Evolutionary conservation across 2,888 invertebrate species (phyloP), one percentile per base, ranked within the genome.

Genomic region (Apeira syringaria): DNA sequence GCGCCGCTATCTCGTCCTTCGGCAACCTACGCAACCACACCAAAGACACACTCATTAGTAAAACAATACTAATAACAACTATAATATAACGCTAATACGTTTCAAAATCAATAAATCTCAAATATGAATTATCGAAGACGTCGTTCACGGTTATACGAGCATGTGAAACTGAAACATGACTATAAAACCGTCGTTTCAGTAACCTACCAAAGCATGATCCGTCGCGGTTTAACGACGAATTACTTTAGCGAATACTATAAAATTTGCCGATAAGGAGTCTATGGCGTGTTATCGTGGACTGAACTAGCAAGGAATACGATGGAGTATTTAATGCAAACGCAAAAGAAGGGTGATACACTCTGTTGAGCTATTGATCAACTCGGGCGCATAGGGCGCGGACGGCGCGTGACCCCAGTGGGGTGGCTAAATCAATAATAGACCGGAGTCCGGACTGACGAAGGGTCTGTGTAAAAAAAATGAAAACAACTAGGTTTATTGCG

Each of bases 1-100:
- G 97, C 66, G 92, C 92, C 57, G 94, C 94, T 52, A 99, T 96
- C 74, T 97, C 97, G 68, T 96, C 96, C 64, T 93, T 93, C 35
- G 94, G 93, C 79, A 95, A 96, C 82, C 98, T 97, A 85, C 68
- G 91, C 86, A 82, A 72, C 81, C 84, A 90, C 54, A 82, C 88
- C 80, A 85, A 59, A 26, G 83, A 85, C 36, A 90, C 82, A 64
- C 81, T 85, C 87, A 89, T 85, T 71, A 78, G 31, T 46, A 37
- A 49, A 26, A 9, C 8, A 3, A 33, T 18, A 8, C 20, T 9
- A 13, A 13, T 9, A 28, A 30, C 7, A 25, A 46, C 33, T 20
- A 2, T 8, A 20, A 20, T 2, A 36, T 35, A 51, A 44, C 36
- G 49, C 40, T 31, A n/a, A 1, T 11, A 30, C 2, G 15, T 4